phyloP scores from a whole-genome alignment of 2,113 vertebrate species.

The Passer domesticus region DNA sequence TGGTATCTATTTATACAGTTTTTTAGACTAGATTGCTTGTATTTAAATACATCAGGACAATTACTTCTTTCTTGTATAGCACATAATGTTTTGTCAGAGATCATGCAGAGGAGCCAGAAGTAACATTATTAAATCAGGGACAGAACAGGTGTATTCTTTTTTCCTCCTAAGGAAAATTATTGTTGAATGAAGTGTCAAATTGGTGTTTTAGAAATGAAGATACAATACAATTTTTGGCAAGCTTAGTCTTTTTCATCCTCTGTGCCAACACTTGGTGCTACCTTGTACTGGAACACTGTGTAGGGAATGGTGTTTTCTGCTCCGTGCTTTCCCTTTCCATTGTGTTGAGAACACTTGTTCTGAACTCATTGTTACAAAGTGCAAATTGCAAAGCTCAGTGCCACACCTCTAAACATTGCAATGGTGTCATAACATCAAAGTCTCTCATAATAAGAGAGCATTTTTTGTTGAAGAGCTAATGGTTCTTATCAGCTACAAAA shows the following conservation, averaged over 20 bases:
- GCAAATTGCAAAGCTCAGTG: not conserved
- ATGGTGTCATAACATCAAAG: not conserved
- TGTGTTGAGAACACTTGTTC: not conserved
- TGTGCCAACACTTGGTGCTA: not conserved
- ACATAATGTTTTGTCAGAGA: not conserved
- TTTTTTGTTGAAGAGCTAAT: not conserved
- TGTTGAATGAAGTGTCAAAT: not conserved
- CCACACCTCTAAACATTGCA: not conserved
- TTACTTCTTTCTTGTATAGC: not conserved
- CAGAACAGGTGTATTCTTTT: not conserved
- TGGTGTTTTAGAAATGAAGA: not conserved
- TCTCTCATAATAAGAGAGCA: not conserved
- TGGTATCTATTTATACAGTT: not conserved
- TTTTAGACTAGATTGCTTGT: not conserved
- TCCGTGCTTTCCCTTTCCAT: not conserved
- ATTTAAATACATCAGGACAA: not conserved
- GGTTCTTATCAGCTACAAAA: not conserved
- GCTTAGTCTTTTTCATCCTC: not conserved
- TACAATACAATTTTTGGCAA: not conserved
- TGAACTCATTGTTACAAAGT: not conserved
- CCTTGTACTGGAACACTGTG: not conserved
- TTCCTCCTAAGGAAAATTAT: not conserved
- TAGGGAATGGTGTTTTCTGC: not conserved
- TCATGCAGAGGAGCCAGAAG: constrained; percentile 7
- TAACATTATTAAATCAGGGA: not conserved